These are phyloP conservation scores for Gopherus evgoodei DNA, from an alignment of 2,113 vertebrate genomes.

Conservation along the genomic window DNA sequence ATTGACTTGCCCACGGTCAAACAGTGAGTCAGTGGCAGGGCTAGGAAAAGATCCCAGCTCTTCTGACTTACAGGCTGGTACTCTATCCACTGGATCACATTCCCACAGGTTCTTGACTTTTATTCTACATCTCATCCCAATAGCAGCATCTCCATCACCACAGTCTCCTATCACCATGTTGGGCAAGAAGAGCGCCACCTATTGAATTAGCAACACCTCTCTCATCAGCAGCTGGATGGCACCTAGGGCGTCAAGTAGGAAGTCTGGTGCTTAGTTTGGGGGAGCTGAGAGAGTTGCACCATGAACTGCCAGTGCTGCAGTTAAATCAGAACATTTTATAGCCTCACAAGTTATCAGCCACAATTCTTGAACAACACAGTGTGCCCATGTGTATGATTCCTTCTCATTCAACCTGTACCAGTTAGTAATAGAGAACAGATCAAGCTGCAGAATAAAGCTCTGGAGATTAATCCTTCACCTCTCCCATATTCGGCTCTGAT, in stretches of 20 bases:
- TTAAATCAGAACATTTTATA: neutral
- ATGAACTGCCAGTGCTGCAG: neutral
- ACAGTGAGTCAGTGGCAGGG: rapidly evolving
- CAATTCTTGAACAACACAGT: rapidly evolving
- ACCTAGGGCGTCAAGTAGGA: neutral
- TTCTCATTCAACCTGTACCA: neutral
- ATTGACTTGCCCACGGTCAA: neutral
- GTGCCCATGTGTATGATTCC: neutral
- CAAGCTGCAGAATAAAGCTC: neutral
- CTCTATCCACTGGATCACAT: neutral
- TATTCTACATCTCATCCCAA: neutral
- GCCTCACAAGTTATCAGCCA: neutral
- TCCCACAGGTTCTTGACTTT: neutral
- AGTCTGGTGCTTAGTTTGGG: neutral
- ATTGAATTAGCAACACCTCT: neutral
- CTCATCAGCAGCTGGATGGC: neutral
- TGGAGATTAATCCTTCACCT: neutral
- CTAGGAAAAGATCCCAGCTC: neutral
- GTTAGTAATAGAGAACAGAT: neutral
- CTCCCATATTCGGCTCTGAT: neutral
- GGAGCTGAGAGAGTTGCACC: rapidly evolving
- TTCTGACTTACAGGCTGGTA: neutral
- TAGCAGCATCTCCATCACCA: neutral
- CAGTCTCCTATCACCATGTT: neutral
- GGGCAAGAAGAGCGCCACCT: neutral